Conservation (phyloP, 2,888 invertebrate species). For the Isotomurus palustris region DNA sequence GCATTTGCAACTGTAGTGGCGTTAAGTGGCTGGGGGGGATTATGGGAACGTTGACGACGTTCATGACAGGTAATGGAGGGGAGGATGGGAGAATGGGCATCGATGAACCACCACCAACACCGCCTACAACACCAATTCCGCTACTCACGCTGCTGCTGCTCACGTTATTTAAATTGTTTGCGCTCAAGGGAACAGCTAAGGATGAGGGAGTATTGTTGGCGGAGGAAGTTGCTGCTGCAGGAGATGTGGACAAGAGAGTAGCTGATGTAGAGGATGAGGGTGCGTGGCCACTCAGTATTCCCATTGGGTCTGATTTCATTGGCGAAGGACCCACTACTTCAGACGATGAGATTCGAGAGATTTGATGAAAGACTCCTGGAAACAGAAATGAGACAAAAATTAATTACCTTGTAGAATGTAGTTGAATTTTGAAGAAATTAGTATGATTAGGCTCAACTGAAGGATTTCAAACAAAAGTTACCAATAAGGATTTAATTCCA, state of each 20-base stretch:
- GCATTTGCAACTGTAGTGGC: conserved; percentile 31
- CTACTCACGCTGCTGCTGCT: too few relatives aligned
- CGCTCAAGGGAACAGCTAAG: background rate
- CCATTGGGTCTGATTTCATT: conserved; percentile 43
- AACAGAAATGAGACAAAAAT: background rate
- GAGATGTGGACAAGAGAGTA: conserved; percentile 10
- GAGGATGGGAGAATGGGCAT: conserved; percentile 28
- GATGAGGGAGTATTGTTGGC: background rate
- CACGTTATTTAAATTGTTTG: conserved; percentile 3
- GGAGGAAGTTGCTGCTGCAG: background rate
- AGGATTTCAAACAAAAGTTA: too few relatives aligned
- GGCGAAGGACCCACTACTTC: conserved; percentile 45
- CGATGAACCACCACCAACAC: conserved; percentile 14
- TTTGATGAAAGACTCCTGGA: conserved; percentile 46
- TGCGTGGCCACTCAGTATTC: conserved; percentile 32
- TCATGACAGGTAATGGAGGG: conserved; percentile 34
- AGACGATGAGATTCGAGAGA: conserved; percentile 43
- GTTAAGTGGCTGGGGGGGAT: conserved; percentile 22
- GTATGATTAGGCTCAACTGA: background rate
- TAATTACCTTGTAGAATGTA: too few relatives aligned
- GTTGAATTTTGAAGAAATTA: background rate
- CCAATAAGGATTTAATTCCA: too few relatives aligned
- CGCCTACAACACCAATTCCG: conserved; percentile 14
- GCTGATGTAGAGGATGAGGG: conserved; percentile 21
- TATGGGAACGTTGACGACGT: conserved; percentile 26